Evolutionary conservation across 2,888 invertebrate genomes (phyloP).

Genomic region (Rhingia rostrata): DNA sequence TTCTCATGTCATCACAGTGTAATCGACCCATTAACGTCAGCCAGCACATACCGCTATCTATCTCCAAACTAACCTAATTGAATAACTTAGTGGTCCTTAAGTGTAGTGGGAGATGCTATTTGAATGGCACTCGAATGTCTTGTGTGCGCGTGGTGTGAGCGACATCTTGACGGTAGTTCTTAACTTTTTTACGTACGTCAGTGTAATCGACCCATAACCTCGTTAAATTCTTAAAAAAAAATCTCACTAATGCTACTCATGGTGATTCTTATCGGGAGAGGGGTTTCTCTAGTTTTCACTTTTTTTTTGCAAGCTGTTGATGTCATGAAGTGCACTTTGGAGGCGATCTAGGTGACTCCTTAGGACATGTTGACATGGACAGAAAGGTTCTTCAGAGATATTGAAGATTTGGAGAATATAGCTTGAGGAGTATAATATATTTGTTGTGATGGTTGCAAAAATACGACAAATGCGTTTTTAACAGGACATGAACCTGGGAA

Average conservation of each 20-base stretch:
- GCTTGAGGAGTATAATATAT: background rate
- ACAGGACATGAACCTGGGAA: too few relatives aligned
- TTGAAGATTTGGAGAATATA: background rate
- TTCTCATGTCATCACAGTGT: slow-evolving; percentile 1
- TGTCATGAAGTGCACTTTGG: background rate
- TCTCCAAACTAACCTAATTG: slow-evolving; percentile 18
- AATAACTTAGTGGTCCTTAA: background rate
- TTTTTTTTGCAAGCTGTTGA: background rate
- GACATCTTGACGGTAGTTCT: background rate
- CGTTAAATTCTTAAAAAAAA: slow-evolving; percentile 5
- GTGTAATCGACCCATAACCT: slow-evolving; percentile 27
- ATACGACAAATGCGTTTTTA: too few relatives aligned
- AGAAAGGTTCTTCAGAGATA: background rate
- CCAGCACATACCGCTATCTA: background rate
- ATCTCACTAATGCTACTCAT: background rate
- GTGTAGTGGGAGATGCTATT: background rate
- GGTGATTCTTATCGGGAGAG: slow-evolving; percentile 8
- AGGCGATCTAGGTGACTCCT: background rate
- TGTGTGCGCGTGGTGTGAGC: background rate
- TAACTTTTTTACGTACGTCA: background rate
- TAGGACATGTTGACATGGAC: background rate
- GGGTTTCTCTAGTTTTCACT: background rate
- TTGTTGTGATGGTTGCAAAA: too few relatives aligned
- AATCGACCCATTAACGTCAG: slow-evolving; percentile 16
- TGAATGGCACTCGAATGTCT: background rate